Evolutionary conservation across 2,113 vertebrate genomes (phyloP), one percentile per base, ranked within the genome.

Genomic region (Perognathus longimembris): DNA sequence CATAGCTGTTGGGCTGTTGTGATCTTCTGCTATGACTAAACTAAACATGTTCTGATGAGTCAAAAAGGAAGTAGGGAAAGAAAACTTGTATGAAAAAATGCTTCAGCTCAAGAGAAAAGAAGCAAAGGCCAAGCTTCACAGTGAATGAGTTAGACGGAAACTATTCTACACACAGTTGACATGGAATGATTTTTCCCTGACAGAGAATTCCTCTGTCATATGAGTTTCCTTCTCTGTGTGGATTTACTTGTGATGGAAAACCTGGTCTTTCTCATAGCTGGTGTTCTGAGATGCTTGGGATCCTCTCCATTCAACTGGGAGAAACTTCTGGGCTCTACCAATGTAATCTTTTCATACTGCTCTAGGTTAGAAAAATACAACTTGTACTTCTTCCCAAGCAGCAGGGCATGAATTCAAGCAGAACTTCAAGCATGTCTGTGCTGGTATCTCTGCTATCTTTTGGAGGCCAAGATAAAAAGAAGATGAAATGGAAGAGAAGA

Each of bases 371-470:
- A 98, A 78, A 99, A 99, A 87, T 99, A 99, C 0, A 98, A 97
- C 94, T 98, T 98, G 0, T 98, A 98, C 95, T 99, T 99, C 95
- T 98, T 98, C 3, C 98, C 98, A 3, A 99, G 98, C 59, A 99
- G 92, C 95, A 99, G 88, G 26, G 98, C 94, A 45, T 45, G 45
- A 45, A 45, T 45, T 45, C 0, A 98, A 98, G 26, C 99, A 98
- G 54, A 99, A 96, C 32, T 98, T 98, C 30, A 99, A 97, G 97
- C 99, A 99, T 98, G 98, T 2, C 97, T 98, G 0, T 99, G 99
- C 14, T 99, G 98, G 84, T 99, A 99, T 94, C 98, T 99, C 98
- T 99, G 99, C 97, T 99, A 99, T 95, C 99, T 99, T 97, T 99
- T 99, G 97, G 99, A 99, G 22, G 94, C 97, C 20, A 99, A 50